Conservation (phyloP, 1,140 invertebrate species). For the Drosophila repletoides region DNA sequence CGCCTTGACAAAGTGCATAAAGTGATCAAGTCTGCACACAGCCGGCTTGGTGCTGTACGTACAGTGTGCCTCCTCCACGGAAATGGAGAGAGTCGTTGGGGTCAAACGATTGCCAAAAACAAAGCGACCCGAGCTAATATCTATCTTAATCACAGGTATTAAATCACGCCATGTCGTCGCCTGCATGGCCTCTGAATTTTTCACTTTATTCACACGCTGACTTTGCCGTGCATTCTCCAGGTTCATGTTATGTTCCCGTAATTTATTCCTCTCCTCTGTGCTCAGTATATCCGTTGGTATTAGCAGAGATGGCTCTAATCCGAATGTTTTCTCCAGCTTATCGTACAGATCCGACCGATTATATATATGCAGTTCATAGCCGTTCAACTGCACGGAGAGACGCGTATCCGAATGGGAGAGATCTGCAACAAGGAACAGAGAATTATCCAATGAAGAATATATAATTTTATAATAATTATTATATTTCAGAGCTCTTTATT, state of each 20-base stretch:
- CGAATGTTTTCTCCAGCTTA: constrained; percentile 94
- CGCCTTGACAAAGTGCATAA: constrained; percentile 98
- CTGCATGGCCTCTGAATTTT: constrained; percentile 89
- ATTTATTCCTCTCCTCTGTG: constrained; percentile 71
- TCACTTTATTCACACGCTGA: constrained; percentile 83
- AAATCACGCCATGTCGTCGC: constrained; percentile 96
- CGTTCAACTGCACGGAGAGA: constrained; percentile 96
- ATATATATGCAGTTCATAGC: constrained; percentile 97
- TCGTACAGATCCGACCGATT: constrained; percentile 95
- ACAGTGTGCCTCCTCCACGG: constrained; percentile 96
- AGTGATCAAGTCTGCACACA: constrained; percentile 94
- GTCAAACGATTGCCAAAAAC: constrained; percentile 98
- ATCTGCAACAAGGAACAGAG: too few species aligned
- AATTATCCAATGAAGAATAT: too few species aligned
- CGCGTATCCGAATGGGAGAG: constrained; percentile 97
- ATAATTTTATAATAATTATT: too few species aligned
- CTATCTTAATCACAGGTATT: constrained; percentile 97
- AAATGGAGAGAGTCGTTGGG: constrained; percentile 95
- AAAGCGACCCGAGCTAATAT: constrained; percentile 94
- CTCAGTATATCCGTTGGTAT: constrained; percentile 82
- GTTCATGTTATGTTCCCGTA: constrained; percentile 85
- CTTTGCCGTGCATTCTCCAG: constrained; percentile 85
- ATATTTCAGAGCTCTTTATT: too few species aligned
- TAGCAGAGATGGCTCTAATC: constrained; percentile 90
- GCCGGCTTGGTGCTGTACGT: constrained; percentile 98